Conservation (phyloP, 2,888 invertebrate species). For the Julus scandinavius region DNA sequence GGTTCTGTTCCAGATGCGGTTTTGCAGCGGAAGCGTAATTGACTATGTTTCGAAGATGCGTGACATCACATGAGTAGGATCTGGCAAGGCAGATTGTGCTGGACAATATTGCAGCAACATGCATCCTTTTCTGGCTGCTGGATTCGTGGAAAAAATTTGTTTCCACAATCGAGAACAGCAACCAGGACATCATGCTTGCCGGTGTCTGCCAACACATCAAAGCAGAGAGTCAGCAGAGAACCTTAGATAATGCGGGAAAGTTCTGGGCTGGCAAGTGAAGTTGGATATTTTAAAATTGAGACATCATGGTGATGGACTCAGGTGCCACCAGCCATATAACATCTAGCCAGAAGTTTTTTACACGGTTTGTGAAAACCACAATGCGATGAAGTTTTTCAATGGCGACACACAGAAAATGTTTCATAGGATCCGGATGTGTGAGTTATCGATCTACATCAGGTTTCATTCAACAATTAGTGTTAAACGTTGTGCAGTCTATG, state of each 20-base stretch:
- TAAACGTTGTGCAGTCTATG: neutral
- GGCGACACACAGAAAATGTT: neutral
- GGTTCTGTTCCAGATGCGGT: neutral
- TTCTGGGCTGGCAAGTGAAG: too few relatives aligned
- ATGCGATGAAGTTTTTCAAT: neutral
- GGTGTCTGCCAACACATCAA: neutral
- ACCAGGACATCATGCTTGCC: neutral
- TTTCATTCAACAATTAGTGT: too few relatives aligned
- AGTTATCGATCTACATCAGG: neutral
- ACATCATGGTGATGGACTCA: too few relatives aligned
- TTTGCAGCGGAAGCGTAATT: neutral
- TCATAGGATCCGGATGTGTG: neutral
- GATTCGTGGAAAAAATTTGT: constrained; percentile 39
- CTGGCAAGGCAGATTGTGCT: neutral
- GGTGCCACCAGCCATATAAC: neutral
- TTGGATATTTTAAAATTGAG: too few relatives aligned
- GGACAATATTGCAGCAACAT: neutral
- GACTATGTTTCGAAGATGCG: neutral
- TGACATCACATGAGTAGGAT: neutral
- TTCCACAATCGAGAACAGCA: neutral
- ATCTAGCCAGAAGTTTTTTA: neutral
- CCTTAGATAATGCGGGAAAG: too few relatives aligned
- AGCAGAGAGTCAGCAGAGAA: neutral
- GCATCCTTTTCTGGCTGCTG: neutral
- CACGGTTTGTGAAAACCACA: neutral